Conservation (phyloP, 2,888 invertebrate genomes). For the Barypeithes pellucidus region DNA sequence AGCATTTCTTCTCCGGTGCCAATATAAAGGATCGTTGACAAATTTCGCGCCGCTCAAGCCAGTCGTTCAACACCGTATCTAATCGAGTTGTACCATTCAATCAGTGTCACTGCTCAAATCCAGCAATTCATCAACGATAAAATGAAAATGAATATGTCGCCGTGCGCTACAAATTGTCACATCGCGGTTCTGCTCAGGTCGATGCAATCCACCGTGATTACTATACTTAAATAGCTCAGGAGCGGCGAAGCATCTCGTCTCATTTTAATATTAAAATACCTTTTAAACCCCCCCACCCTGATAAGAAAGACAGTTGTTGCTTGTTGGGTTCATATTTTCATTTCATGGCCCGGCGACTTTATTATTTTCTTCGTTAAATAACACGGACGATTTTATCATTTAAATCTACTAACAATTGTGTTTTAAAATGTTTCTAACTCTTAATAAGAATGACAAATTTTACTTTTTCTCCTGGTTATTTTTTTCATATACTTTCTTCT, state of each 20-base stretch:
- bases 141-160: slow-evolving; percentile 68
- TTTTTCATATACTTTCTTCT: no score
- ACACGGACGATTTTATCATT: no score
- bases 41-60: slow-evolving; percentile 64
- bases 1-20: slow-evolving; percentile 44
- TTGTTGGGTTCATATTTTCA: no score
- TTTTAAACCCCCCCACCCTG: no score
- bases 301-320: no score
- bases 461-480: no score
- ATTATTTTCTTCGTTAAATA: no score
- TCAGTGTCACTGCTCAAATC: slow-evolving; percentile 69
- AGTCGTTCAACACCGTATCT: slow-evolving; percentile 65
- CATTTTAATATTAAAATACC: slow-evolving; percentile 22
- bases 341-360: no score
- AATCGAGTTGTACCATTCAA: slow-evolving; percentile 69
- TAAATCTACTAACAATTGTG: no score
- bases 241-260: slow-evolving; percentile 27
- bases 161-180: slow-evolving; percentile 65
- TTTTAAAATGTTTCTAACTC: no score
- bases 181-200: slow-evolving; percentile 57
- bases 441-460: no score
- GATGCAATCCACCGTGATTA: slow-evolving; percentile 51
- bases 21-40: slow-evolving; percentile 59
- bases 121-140: slow-evolving; percentile 68
- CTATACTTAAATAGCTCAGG: slow-evolving; percentile 48